Conservation (phyloP, 2,888 invertebrate genomes). For the Spatulosminthurus flaviceps region DNA sequence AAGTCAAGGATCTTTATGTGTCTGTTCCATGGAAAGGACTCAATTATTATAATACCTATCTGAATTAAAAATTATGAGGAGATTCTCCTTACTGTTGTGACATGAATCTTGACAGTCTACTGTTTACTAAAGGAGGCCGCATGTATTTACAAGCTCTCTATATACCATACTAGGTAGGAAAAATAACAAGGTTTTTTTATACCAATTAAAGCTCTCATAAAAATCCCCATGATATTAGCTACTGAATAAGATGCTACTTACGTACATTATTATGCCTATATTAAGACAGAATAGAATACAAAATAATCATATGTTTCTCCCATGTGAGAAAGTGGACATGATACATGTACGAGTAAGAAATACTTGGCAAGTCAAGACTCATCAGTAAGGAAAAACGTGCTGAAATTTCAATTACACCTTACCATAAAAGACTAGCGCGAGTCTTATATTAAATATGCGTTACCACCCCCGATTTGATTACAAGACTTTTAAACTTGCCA, state of each 20-base stretch:
- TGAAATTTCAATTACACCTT: constrained; percentile 31
- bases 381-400: constrained; percentile 26
- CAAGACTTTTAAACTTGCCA: background rate
- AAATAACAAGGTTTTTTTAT: constrained; percentile 9
- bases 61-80: too few relatives aligned
- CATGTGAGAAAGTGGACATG: constrained; percentile 20
- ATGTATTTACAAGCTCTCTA: background rate
- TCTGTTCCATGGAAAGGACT: too few relatives aligned
- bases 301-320: background rate
- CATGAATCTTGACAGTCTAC: background rate
- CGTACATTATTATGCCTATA: constrained; percentile 9
- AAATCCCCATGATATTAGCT: constrained; percentile 19
- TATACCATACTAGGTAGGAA: background rate
- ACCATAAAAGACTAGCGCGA: constrained; percentile 18
- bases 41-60: too few relatives aligned
- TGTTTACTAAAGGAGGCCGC: background rate
- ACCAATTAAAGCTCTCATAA: constrained; percentile 3
- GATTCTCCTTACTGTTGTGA: background rate
- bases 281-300: constrained; percentile 22
- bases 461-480: constrained; percentile 30
- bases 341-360: background rate
- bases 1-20: too few relatives aligned
- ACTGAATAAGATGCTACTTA: constrained; percentile 6
- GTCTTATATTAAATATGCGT: constrained; percentile 26
- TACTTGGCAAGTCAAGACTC: constrained; percentile 20